Percentiles rank a stretch among this genome's conserved stretches.
phyloP scores from a whole-genome alignment of 1,140 invertebrate species.

The Ericerus pela region DNA sequence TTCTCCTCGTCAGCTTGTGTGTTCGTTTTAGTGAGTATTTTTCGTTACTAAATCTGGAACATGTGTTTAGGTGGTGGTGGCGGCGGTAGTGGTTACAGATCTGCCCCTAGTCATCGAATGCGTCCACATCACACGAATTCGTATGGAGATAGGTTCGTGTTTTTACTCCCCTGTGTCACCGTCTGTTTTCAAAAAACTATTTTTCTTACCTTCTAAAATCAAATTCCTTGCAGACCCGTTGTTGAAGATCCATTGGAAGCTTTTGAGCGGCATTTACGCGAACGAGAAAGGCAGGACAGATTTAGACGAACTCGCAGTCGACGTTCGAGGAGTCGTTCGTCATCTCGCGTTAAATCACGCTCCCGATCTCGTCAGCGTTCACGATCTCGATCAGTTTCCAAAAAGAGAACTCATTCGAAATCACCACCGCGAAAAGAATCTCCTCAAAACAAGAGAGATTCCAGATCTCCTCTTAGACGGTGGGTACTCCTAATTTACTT shows the following conservation, averaged over 20 bases:
- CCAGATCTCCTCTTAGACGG: background rate
- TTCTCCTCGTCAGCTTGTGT: background rate
- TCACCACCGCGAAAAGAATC: slow-evolving; percentile 18
- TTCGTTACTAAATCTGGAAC: background rate
- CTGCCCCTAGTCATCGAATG: background rate
- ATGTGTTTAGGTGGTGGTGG: background rate
- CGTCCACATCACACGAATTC: background rate
- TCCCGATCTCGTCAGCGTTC: slow-evolving; percentile 31
- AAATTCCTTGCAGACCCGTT: background rate
- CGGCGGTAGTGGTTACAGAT: background rate
- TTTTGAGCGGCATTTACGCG: slow-evolving; percentile 66
- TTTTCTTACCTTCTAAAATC: too few relatives aligned
- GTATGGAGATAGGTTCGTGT: background rate
- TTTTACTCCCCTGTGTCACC: too few relatives aligned
- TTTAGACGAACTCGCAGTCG: slow-evolving; percentile 32
- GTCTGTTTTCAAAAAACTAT: too few relatives aligned
- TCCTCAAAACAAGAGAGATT: background rate
- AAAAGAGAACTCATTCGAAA: slow-evolving; percentile 13
- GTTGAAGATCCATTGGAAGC: slow-evolving; percentile 69
- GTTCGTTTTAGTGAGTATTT: too few relatives aligned
- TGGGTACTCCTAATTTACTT: too few relatives aligned
- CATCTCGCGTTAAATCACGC: slow-evolving; percentile 26
- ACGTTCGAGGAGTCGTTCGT: slow-evolving; percentile 29
- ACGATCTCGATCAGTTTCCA: slow-evolving; percentile 31
- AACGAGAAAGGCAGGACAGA: slow-evolving; percentile 46